Conservation (phyloP, 1,140 invertebrate genomes). For the Euura lappo region DNA sequence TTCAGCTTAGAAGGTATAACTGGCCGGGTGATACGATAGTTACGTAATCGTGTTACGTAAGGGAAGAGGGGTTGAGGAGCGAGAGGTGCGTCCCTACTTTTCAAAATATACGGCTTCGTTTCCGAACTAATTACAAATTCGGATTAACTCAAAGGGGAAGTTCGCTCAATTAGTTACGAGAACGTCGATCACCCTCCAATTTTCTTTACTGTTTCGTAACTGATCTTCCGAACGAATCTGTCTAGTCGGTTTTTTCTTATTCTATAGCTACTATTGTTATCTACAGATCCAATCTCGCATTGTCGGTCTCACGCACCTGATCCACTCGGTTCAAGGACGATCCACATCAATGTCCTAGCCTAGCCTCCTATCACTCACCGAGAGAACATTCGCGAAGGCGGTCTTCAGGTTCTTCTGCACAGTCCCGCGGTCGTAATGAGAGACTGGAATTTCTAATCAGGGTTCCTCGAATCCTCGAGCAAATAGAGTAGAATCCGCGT, state of each 20-base stretch:
- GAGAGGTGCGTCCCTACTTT: neutral
- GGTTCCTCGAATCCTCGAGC: neutral
- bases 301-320: neutral
- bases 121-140: neutral
- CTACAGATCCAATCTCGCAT: neutral
- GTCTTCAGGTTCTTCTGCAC: no score
- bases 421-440: neutral
- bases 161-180: no score
- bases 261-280: neutral
- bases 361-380: neutral
- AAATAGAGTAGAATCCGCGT: neutral
- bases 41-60: neutral
- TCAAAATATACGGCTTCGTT: slow-evolving; percentile 2
- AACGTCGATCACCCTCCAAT: no score
- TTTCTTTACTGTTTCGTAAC: no score
- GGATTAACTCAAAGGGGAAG: no score
- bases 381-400: no score
- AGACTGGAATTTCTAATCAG: neutral
- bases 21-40: neutral
- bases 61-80: neutral
- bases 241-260: no score
- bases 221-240: no score
- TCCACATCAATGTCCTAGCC: neutral
- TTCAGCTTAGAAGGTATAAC: neutral
- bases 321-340: neutral